phyloP scores from a whole-genome alignment of 2,797 vertebrate genomes.

The Ptychobarbus kaznakovi region DNA sequence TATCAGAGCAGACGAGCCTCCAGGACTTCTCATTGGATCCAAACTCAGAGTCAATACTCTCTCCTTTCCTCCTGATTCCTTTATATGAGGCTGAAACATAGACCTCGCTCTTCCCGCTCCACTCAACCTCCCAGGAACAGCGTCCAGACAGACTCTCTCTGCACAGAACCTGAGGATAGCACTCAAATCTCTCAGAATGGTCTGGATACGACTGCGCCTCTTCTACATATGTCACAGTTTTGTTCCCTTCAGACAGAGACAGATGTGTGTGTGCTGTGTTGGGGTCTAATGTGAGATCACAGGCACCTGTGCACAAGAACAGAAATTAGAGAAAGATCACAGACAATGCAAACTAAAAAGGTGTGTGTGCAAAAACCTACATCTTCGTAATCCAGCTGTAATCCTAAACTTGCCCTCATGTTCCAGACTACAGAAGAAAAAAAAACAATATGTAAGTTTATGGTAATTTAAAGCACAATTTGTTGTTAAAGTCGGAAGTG shows the following conservation, averaged over 20 bases:
- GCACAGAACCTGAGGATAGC: conserved; percentile 47
- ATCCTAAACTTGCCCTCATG: conserved; percentile 29
- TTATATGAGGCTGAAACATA: conserved; percentile 46
- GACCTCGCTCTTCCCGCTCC: background rate
- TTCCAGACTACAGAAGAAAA: background rate
- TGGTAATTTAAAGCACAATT: background rate
- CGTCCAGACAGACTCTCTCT: conserved; percentile 45
- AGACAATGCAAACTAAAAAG: no score
- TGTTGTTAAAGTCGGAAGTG: background rate
- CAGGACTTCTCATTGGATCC: conserved; percentile 12
- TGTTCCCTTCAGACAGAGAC: conserved; percentile 44
- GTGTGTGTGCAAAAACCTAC: background rate
- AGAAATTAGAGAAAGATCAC: background rate
- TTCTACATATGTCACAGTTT: background rate
- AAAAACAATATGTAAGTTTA: background rate
- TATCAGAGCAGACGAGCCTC: background rate
- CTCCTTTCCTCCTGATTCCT: conserved; percentile 48
- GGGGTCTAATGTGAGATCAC: conserved; percentile 43
- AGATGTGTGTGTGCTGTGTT: conserved; percentile 48
- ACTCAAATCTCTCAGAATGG: conserved; percentile 50
- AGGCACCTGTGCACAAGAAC: conserved; percentile 6
- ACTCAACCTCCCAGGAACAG: conserved; percentile 55
- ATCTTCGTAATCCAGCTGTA: conserved; percentile 27
- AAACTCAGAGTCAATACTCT: background rate
- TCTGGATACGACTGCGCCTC: conserved; percentile 45